These are phyloP conservation scores for Neodiprion lecontei DNA, from an alignment of 1,140 invertebrate genomes.

Conservation along the genomic window DNA sequence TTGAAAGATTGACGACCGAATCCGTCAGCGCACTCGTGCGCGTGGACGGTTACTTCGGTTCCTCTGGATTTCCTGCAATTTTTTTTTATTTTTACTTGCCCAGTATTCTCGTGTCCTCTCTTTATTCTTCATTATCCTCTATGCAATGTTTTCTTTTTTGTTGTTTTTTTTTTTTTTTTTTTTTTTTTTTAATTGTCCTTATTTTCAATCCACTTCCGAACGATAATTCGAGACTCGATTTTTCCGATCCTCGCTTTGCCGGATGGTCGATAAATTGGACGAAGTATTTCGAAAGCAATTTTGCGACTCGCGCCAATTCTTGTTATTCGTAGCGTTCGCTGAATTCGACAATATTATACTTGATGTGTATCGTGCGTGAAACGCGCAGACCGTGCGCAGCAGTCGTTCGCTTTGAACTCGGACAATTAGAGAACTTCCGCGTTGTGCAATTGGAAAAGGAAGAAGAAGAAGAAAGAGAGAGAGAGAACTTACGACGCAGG, in stretches of 20 bases:
- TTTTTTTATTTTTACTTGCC: conserved; percentile 13
- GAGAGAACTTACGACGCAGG: too few species aligned
- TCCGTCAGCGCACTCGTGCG: conserved; percentile 49
- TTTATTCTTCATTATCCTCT: background rate
- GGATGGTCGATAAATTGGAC: too few species aligned
- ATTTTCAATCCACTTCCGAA: too few species aligned
- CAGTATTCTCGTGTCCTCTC: background rate
- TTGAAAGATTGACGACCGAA: conserved; percentile 56
- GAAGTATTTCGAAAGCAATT: too few species aligned
- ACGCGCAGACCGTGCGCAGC: conserved; percentile 47
- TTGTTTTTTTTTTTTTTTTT: too few species aligned
- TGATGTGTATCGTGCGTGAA: conserved; percentile 23
- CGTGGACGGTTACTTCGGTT: conserved; percentile 33
- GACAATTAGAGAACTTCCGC: conserved; percentile 16
- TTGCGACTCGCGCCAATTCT: too few species aligned
- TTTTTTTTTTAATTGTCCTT: too few species aligned
- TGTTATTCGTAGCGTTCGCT: too few species aligned
- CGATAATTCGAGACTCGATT: too few species aligned
- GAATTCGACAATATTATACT: too few species aligned
- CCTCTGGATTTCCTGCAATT: conserved; percentile 51
- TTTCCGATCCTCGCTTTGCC: too few species aligned
- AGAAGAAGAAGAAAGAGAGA: conserved; percentile 23
- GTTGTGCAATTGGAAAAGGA: conserved; percentile 11
- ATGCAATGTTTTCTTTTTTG: background rate
- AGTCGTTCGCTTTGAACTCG: conserved; percentile 31